Evolutionary conservation across 2,797 vertebrate species (phyloP), one percentile per base, ranked within the genome.

Genomic region (Falco peregrinus): DNA sequence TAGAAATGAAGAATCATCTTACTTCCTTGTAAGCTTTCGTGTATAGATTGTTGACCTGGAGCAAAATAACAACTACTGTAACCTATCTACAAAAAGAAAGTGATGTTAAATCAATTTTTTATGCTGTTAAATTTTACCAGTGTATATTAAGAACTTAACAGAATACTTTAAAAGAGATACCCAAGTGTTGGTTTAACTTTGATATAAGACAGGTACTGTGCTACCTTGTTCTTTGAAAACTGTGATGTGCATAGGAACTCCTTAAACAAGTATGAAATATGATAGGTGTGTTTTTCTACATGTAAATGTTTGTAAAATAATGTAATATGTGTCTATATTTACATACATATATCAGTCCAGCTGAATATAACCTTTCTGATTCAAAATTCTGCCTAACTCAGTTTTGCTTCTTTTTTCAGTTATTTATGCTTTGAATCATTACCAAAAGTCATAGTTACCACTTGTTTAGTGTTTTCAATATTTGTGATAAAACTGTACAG

Each of bases 1-100:
- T 0, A 2, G n/a, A 73, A 81, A 68, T 24, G 6, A 73, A 76
- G 3, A 57, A 2, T 1, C 6, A 14, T 24, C 10, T 31, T 56
- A 13, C 14, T 39, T 17, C 16, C 35, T 73, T 50, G 3, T 16
- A 43, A 28, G 14, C 10, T 81, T 68, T 48, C 7, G 1, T 17
- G 24, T 37, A 51, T 6, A 87, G 6, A 33, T 22, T 39, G 11
- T 13, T 77, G 21, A 77, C 10, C 11, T 25, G 21, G 14, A 6
- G 10, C 4, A 43, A 81, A 77, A 87, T 11, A 57, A 29, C 5
- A 7, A 35, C 16, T 22, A 33, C 5, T 7, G 69, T 14, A 74
- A 64, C 54, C 33, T 19, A 59, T 17, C 20, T 59, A 9, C 14
- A 45, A 50, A 77, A 68, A 39, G 2, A 50, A 73, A 77, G 4